A percentile compares a stretch with the other conserved stretches of the same genome.
Evolutionary conservation across 2,888 invertebrate genomes (phyloP).

Genomic region (Lycaena phlaeas): DNA sequence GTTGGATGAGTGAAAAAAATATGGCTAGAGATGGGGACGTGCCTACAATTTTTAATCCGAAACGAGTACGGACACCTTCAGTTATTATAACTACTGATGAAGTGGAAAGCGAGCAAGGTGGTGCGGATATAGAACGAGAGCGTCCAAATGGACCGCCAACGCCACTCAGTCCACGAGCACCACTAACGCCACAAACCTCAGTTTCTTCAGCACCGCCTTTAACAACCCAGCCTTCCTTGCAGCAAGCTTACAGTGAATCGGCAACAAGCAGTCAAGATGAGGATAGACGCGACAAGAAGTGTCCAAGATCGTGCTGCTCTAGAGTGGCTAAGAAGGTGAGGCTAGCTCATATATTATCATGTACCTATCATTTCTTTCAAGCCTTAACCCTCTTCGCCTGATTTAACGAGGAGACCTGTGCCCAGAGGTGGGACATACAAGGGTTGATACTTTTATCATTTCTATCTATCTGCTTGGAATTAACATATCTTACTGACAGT

Average conservation of each 20-base stretch:
- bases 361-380: too few species aligned
- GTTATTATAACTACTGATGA: slow-evolving; percentile 80
- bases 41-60: slow-evolving; percentile 87
- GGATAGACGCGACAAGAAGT: slow-evolving; percentile 68
- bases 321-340: slow-evolving; percentile 85
- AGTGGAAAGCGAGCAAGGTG: slow-evolving; percentile 49
- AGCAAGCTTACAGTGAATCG: slow-evolving; percentile 64
- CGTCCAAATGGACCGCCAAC: slow-evolving; percentile 63
- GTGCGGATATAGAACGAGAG: slow-evolving; percentile 44
- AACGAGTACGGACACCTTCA: slow-evolving; percentile 78
- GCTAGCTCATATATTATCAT: too few species aligned
- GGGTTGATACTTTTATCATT: too few species aligned
- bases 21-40: slow-evolving; percentile 84
- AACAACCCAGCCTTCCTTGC: slow-evolving; percentile 60
- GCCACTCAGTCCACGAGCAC: slow-evolving; percentile 56
- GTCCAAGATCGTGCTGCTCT: slow-evolving; percentile 85
- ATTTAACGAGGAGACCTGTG: too few species aligned
- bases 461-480: too few species aligned
- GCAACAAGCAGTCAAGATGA: slow-evolving; percentile 77
- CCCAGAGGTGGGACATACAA: too few species aligned
- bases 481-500: too few species aligned
- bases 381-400: too few species aligned
- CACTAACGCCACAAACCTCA: slow-evolving; percentile 59
- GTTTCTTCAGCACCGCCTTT: slow-evolving; percentile 63
- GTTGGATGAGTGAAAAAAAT: slow-evolving; percentile 26